Base-by-base conservation (phyloP, 2,113 vertebrate genomes). In the Microcebus ravelobensis region DNA sequence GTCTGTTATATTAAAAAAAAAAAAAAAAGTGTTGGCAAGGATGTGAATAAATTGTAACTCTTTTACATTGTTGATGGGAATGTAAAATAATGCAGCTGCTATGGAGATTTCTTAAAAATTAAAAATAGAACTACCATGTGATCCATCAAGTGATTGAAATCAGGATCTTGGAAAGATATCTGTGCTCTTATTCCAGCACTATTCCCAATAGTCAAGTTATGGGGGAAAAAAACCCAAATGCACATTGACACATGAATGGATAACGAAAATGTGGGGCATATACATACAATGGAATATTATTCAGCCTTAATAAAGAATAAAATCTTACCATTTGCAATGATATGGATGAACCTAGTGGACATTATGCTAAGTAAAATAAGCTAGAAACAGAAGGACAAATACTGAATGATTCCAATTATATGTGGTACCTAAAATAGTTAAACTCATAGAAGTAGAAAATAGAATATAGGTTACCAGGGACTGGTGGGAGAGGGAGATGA, bases 401-500 rank as follows among this genome's bases (percentile, higher is more conserved):
- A 50, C 17, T 21, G 34, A 39, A 27, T 20, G 5, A 61, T 34
- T 85, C 3, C 25, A 42, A 9, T 14, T 25, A 25, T 8, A 1
- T 27, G 8, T 61, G 20, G 6, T 42, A 2, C 1, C 18, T 29
- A 25, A 48, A 85, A 70, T 20, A 85, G 20, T 29, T 6, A 48
- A 48, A 77, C 4, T 68, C 12, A 59, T 8, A 77, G 39, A 77
- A 13, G 17, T 9, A 17, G 15, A 80, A 25, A 48, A 39, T 7
- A 67, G 5, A 48, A 14, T 13, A 21, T 14, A 27, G 15, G 10
- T 10, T 20, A 14, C 5, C 5, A 63, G 23, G 55, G 6, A 8
- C 2, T 1, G 14, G 6, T 3, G 39, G 39, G 1, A 13, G 21
- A 5, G 45, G 34, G 12, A 52, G 50, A 21, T 57, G 1, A 6